Evolutionary conservation across 2,888 invertebrate genomes (phyloP), one percentile per base, ranked within the genome.

Genomic region (Lasioglossum villosulum): DNA sequence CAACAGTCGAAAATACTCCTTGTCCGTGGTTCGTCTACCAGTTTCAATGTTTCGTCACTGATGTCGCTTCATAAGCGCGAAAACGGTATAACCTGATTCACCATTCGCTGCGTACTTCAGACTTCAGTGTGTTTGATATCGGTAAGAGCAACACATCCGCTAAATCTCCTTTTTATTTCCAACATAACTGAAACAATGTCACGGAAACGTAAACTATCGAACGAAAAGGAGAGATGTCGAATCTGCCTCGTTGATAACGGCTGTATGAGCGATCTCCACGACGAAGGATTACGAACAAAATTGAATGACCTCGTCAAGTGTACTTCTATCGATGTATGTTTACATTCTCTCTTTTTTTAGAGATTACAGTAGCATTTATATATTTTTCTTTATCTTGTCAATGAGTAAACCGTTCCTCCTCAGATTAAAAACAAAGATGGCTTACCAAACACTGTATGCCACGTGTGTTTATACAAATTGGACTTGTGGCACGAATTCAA

Each of bases 401-500:
- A 34, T 6, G 23, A 37, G 39, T 19, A 37, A 42, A 14, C 56
- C 74, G 59, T 80, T 78, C 63, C 39, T 78, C 45, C 83, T 1
- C 78, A 95, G 95, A 93, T 95, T 42, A 87, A 92, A 45, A 82
- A 93, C 56, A 92, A 92, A 27, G 89, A 92, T 4, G 90, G 90
- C 81, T 89, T 93, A 48, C 95, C 95, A 3, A 88, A 86, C 34
- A 93, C 91, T 19, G 91, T 95, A 23, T 95, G 95, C 83, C 94
- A 95, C 72, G 88, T 93, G 59, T 95, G 95, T 77, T 88, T 95
- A 12, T 95, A 95, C 82, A 95, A 95, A 78, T 82, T 95, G 78
- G 92, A 94, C 59, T 92, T 93, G 92, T 95, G 94, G 94, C 88
- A 80, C 70, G 94, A 95, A 66, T 95, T 95, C 77, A 95, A 94